Evolutionary conservation across 2,888 invertebrate genomes (phyloP), one percentile per base, ranked within the genome.

Genomic region (Drosophila tanythrix): DNA sequence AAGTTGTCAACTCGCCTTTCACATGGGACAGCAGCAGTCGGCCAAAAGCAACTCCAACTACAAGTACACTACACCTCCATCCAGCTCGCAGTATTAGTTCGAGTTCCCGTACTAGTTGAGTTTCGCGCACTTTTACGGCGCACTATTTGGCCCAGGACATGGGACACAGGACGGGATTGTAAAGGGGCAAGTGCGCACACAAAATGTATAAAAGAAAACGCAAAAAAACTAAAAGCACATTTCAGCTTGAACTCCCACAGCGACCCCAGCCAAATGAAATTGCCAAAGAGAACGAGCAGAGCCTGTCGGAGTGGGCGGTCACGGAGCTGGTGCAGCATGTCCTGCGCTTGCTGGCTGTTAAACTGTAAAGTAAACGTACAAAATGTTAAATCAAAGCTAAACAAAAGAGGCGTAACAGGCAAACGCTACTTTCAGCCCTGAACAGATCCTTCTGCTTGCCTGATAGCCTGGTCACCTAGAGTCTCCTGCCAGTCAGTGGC

Each of bases 341-440:
- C 84, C 75, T 89, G 82, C 81, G 79, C 87, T 75, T 78, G 75
- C 72, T 75, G 82, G 60, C 82, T 79, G 87, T 87, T 85, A 89
- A 85, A 89, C 85, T 85, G 74, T 87, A 89, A 85, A 85, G 88
- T 85, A 89, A 85, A 85, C 89, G 85, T 80, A 89, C 85, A 85
- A 89, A 85, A 87, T 85, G 85, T 89, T 85, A 78, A 87, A 85
- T 89, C 85, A 85, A 85, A 85, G 85, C 85, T 76, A 85, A 85
- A 87, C 85, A 85, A 89, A 87, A 84, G 85, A 89, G 84, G 88
- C 85, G 85, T 82, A 85, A 79, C 89, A 76, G 76, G 72, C 71
- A 67, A 77, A 59, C 64, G 60, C 64, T 57, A 29, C 56, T 27
- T 50, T 13, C 58, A 31, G 65, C 52, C 40, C 74, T 11, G 18